Evolutionary conservation across 2,888 invertebrate genomes (phyloP).

Genomic region (Microplitis manilae): DNA sequence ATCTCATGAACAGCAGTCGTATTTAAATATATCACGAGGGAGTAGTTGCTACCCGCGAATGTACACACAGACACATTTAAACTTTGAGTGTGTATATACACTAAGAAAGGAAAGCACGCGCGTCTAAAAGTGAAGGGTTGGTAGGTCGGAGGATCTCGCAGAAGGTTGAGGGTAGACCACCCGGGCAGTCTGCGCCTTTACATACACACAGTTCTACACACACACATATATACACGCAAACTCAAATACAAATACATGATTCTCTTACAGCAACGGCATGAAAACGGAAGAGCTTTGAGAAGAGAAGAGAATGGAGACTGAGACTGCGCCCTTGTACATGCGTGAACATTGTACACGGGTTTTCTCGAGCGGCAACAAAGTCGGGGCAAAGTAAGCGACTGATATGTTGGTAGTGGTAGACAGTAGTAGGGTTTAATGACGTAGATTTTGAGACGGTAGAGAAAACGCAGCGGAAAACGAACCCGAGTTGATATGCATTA

Average conservation of each 20-base stretch:
- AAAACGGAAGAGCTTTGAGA: constrained; percentile 8
- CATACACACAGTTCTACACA: constrained; percentile 37
- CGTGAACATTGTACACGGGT: neutral
- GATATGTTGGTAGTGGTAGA: constrained; percentile 38
- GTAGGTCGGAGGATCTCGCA: constrained; percentile 37
- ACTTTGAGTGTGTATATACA: neutral
- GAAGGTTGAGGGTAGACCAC: constrained; percentile 7
- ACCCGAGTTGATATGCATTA: constrained; percentile 45
- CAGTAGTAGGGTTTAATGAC: constrained; percentile 31
- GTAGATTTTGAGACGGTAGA: neutral
- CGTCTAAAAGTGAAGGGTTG: constrained; percentile 47
- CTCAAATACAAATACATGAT: neutral
- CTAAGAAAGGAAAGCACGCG: constrained; percentile 7
- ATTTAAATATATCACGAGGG: neutral
- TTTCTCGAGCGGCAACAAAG: neutral
- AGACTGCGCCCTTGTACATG: constrained; percentile 18
- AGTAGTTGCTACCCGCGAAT: constrained; percentile 45
- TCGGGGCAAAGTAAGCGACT: too few species aligned
- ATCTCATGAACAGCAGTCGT: constrained; percentile 9
- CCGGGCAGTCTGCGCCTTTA: constrained; percentile 39
- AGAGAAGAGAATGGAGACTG: constrained; percentile 10
- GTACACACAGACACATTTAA: neutral
- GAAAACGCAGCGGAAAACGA: constrained; percentile 38
- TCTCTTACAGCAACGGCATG: constrained; percentile 22
- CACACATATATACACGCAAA: constrained; percentile 1